Evolutionary conservation across 2,888 invertebrate species (phyloP).

Genomic region (Panorpa germanica): DNA sequence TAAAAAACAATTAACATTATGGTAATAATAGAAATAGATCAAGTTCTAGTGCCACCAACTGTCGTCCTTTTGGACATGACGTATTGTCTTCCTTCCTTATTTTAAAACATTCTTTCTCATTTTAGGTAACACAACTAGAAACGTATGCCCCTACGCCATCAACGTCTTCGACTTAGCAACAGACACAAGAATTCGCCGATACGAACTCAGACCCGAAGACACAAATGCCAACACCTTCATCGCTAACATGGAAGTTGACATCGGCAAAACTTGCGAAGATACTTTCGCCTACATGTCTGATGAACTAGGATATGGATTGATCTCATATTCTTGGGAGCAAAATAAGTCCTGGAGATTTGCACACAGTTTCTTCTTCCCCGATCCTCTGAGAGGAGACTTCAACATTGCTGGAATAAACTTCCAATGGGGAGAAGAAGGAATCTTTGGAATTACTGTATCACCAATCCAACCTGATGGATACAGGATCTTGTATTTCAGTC

Average conservation of each 20-base stretch:
- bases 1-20: slow-evolving; percentile 3
- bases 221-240: slow-evolving; percentile 62
- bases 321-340: slow-evolving; percentile 57
- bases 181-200: slow-evolving; percentile 46
- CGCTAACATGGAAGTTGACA: slow-evolving; percentile 70
- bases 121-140: slow-evolving; percentile 40
- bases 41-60: too few species aligned
- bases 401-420: slow-evolving; percentile 65
- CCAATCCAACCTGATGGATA: slow-evolving; percentile 45
- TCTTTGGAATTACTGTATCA: slow-evolving; percentile 59
- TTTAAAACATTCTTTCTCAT: too few species aligned
- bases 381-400: slow-evolving; percentile 60
- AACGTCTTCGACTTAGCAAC: slow-evolving; percentile 61
- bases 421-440: slow-evolving; percentile 70
- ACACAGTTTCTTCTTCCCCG: slow-evolving; percentile 65
- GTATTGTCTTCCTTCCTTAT: too few species aligned
- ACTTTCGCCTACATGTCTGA: slow-evolving; percentile 65
- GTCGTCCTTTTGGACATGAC: too few species aligned
- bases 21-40: too few species aligned
- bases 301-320: slow-evolving; percentile 63
- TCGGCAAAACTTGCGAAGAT: slow-evolving; percentile 54
- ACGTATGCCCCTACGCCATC: slow-evolving; percentile 61
- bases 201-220: slow-evolving; percentile 49
- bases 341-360: slow-evolving; percentile 64
- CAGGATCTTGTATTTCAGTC: slow-evolving; percentile 57